Conservation (phyloP, 2,797 vertebrate genomes). For the Chiropotes sagulatus region DNA sequence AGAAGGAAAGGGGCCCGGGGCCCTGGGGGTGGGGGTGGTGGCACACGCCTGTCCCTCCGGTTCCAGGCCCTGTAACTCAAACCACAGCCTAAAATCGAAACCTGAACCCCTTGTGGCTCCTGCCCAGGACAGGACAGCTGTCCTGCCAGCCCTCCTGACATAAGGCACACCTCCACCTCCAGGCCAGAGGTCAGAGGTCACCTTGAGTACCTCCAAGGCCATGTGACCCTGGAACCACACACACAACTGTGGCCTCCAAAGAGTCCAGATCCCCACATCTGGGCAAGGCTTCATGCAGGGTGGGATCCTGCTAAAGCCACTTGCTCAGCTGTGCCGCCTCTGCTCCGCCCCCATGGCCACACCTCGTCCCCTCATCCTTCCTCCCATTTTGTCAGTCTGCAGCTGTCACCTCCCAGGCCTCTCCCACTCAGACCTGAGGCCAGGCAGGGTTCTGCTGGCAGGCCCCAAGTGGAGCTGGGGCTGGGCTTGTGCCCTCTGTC, state of each 20-base stretch:
- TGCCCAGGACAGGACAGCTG: background rate
- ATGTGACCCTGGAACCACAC: background rate
- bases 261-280: background rate
- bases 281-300: background rate
- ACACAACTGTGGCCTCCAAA: background rate
- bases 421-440: background rate
- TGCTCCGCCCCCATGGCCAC: background rate
- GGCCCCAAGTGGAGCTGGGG: background rate
- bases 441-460: background rate
- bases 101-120: background rate
- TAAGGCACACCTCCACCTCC: background rate
- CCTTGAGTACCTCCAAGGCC: background rate
- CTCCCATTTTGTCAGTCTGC: background rate
- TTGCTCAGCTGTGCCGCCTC: background rate
- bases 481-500: background rate
- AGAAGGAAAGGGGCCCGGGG: background rate
- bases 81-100: slow-evolving; percentile 44
- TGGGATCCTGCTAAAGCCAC: background rate
- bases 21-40: background rate
- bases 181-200: slow-evolving; percentile 12
- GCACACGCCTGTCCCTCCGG: background rate
- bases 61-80: slow-evolving; percentile 16
- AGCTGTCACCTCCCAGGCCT: background rate
- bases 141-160: background rate
- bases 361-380: background rate